These are phyloP conservation scores for Protosalanx chinensis DNA, from an alignment of 2,797 vertebrate species.

Conservation along the genomic window DNA sequence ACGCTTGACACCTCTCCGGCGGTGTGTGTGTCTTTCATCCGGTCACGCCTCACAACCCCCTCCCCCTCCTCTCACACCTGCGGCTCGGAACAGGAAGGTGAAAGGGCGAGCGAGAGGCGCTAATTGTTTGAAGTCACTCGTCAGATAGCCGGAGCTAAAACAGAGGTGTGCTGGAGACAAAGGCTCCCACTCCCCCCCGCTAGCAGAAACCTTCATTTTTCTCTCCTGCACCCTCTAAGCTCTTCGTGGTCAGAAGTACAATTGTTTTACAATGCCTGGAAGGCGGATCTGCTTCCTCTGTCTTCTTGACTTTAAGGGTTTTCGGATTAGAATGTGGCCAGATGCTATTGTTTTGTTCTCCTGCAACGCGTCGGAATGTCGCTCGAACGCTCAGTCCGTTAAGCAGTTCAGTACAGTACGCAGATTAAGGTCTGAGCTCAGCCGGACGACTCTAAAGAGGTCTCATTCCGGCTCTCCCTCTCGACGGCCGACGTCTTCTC, in stretches of 20 bases:
- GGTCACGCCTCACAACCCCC: constrained; percentile 66
- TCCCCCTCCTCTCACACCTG: constrained; percentile 66
- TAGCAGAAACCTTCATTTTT: neutral
- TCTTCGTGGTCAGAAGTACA: constrained; percentile 13
- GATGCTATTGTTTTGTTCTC: constrained; percentile 27
- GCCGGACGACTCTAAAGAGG: constrained; percentile 17
- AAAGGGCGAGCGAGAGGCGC: constrained; percentile 65
- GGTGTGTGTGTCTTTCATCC: constrained; percentile 68
- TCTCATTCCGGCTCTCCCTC: constrained; percentile 13
- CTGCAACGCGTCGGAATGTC: constrained; percentile 26
- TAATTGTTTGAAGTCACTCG: constrained; percentile 65
- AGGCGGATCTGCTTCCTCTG: constrained; percentile 26
- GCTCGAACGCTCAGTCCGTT: constrained; percentile 23
- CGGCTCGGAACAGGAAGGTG: constrained; percentile 55
- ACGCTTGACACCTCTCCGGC: constrained; percentile 56
- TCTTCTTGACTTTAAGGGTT: constrained; percentile 20
- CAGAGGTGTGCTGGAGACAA: neutral
- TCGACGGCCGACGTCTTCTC: constrained; percentile 24
- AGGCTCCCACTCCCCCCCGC: neutral
- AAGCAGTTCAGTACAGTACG: constrained; percentile 34
- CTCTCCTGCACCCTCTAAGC: constrained; percentile 18
- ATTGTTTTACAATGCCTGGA: constrained; percentile 20
- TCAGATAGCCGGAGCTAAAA: constrained; percentile 15
- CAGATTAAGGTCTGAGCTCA: constrained; percentile 36
- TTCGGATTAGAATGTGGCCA: constrained; percentile 22